A percentile compares a stretch with the other conserved stretches of the same genome.
Conservation (phyloP, 2,888 invertebrate species). For the Ellobium chinense region DNA sequence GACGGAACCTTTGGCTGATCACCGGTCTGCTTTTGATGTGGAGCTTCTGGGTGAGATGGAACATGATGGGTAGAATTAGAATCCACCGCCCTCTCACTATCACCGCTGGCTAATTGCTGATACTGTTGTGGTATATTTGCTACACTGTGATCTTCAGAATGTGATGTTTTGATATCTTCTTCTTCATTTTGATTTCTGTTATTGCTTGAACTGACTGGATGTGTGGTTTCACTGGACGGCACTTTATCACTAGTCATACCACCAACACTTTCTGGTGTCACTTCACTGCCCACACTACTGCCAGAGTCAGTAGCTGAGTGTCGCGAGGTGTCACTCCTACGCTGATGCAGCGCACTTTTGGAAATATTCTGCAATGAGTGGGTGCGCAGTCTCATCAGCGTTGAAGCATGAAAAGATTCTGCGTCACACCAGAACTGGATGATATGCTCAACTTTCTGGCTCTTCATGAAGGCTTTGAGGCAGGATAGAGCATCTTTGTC, state of each 20-base stretch:
- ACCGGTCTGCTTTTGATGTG: not conserved
- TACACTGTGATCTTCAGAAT: not conserved
- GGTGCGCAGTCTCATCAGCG: slow-evolving; percentile 67
- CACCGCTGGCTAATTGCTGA: not conserved
- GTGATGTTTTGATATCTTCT: not conserved
- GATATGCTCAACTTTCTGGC: slow-evolving; percentile 81
- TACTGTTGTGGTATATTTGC: not conserved
- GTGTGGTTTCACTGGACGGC: too few relatives aligned
- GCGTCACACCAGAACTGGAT: slow-evolving; percentile 81
- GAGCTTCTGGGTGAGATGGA: not conserved
- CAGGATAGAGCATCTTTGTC: slow-evolving; percentile 90
- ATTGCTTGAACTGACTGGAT: not conserved
- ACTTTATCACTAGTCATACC: not conserved
- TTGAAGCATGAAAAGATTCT: slow-evolving; percentile 79
- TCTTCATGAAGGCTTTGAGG: slow-evolving; percentile 92
- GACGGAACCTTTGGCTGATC: not conserved
- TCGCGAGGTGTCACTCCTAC: slow-evolving; percentile 21
- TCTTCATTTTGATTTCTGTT: not conserved
- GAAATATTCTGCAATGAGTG: slow-evolving; percentile 59
- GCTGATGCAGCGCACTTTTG: slow-evolving; percentile 44
- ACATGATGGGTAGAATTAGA: not conserved
- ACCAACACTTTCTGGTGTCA: not conserved
- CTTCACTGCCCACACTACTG: not conserved
- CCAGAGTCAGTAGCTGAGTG: not conserved
- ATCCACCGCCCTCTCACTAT: not conserved